Evolutionary conservation across 2,797 vertebrate genomes (phyloP), one percentile per base, ranked within the genome.

Genomic region (Lagodon rhomboides): DNA sequence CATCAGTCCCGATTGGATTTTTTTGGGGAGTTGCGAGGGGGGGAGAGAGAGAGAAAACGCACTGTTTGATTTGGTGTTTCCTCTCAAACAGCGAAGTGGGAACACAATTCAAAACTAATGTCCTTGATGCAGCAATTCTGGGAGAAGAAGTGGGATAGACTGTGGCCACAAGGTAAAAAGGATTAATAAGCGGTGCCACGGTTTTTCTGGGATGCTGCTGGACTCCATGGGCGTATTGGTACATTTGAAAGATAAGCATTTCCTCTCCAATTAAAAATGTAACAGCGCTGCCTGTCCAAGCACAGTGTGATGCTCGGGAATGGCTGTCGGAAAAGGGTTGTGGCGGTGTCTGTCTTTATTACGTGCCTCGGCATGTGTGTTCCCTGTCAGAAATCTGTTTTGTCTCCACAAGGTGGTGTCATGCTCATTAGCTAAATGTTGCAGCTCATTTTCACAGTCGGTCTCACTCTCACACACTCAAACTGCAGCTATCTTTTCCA

Each of bases 391-490:
- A 91, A 73, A 71, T 87, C 77, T 84, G 80, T 79, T 50, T 68
- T 79, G 73, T 89, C 93, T 93, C 94, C 94, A 95, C 94, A 93
- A 95, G 95, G 92, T 94, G 94, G 94, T 89, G 94, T 92, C 91
- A 84, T 94, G 83, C 78, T 94, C 92, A 94, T 93, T 93, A 93
- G 85, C 85, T 91, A 78, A 63, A 59, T 51, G 56, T n/a, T 75
- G 78, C 63, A 73, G 75, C 68, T 89, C 63, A 78, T 79, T 80
- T 75, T 77, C 61, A 85, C 70, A 79, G 63, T 43, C 53, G 4
- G 50, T 50, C 50, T 59, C 65, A 65, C 59, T 80, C 46, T 17
- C 30, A 25, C 17, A 30, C 8, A 2, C 34, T 54, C 46, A 34
- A 34, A 30, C 9, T 56, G 68, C 41, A 11, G 20, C 60, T 47